Evolutionary conservation across 2,113 vertebrate genomes (phyloP).

Genomic region (Poecile atricapillus): DNA sequence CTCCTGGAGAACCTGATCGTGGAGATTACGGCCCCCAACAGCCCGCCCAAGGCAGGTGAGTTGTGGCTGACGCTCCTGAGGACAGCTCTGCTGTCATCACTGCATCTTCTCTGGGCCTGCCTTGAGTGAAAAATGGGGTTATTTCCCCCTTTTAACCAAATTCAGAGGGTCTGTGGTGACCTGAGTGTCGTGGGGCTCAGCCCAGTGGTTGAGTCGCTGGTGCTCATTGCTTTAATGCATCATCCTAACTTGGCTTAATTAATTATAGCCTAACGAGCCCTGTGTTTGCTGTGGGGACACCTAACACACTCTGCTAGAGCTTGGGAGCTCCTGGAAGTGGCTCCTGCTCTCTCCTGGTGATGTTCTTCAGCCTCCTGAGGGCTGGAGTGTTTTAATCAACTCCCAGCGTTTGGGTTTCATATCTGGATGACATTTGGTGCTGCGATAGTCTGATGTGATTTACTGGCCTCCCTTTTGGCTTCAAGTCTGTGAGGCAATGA

Average conservation of each 20-base stretch:
- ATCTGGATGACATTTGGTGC: background rate
- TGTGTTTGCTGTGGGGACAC: background rate
- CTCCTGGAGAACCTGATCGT: constrained; percentile 91
- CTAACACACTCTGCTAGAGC: rapidly evolving
- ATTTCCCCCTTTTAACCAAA: background rate
- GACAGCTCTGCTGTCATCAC: background rate
- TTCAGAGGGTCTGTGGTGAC: background rate
- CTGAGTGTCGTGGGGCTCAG: rapidly evolving
- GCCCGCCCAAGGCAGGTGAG: constrained; percentile 79
- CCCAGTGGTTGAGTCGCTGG: rapidly evolving
- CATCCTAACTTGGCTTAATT: background rate
- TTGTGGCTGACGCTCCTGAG: background rate
- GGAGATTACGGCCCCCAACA: constrained; percentile 85
- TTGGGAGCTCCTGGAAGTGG: background rate
- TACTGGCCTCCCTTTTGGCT: background rate
- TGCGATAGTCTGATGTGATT: background rate
- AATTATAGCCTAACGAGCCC: background rate
- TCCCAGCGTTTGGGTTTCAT: background rate
- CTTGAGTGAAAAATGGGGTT: background rate
- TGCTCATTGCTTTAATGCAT: rapidly evolving
- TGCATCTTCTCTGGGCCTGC: background rate
- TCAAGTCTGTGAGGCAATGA: background rate
- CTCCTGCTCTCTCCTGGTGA: background rate
- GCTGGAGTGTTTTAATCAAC: background rate
- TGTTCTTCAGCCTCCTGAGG: background rate